A percentile compares a stretch with the other conserved stretches of the same genome.
Conservation (phyloP, 2,797 vertebrate genomes). For the Sebastes paucispinis region DNA sequence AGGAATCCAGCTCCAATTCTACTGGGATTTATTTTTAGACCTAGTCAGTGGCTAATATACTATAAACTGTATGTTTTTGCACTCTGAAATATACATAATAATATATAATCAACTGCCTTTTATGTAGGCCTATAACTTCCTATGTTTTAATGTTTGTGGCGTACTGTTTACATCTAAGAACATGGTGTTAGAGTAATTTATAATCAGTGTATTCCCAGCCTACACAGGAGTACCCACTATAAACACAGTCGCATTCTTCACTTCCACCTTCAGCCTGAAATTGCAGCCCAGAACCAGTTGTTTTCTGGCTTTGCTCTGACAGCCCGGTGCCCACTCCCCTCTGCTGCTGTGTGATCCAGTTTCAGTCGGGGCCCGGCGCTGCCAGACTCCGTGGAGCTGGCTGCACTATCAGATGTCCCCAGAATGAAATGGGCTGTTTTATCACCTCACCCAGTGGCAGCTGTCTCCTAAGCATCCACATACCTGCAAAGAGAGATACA, state of each 20-base stretch:
- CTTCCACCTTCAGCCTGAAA: background rate
- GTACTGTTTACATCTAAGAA: background rate
- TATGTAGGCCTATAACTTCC: background rate
- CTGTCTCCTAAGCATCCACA: conserved; percentile 65
- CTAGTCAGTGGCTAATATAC: no score
- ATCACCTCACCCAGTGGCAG: conserved; percentile 63
- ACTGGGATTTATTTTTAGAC: background rate
- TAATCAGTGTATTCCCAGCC: background rate
- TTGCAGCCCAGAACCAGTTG: conserved; percentile 35
- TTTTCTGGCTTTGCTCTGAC: conserved; percentile 35
- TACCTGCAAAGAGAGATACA: conserved; percentile 57
- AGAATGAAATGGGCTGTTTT: conserved; percentile 70
- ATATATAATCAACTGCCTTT: background rate
- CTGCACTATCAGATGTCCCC: conserved; percentile 71
- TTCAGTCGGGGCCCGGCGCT: conserved; percentile 51
- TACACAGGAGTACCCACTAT: background rate
- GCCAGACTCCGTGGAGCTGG: conserved; percentile 65
- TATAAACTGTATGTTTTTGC: background rate
- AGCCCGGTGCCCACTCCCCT: conserved; percentile 32
- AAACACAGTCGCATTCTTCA: conserved; percentile 11
- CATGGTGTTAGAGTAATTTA: background rate
- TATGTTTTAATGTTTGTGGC: background rate
- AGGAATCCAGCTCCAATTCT: background rate
- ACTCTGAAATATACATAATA: background rate
- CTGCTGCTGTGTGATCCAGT: conserved; percentile 60